Evolutionary conservation across 2,888 invertebrate species (phyloP), one percentile per base, ranked within the genome.

Genomic region (Eucera pruinosa): DNA sequence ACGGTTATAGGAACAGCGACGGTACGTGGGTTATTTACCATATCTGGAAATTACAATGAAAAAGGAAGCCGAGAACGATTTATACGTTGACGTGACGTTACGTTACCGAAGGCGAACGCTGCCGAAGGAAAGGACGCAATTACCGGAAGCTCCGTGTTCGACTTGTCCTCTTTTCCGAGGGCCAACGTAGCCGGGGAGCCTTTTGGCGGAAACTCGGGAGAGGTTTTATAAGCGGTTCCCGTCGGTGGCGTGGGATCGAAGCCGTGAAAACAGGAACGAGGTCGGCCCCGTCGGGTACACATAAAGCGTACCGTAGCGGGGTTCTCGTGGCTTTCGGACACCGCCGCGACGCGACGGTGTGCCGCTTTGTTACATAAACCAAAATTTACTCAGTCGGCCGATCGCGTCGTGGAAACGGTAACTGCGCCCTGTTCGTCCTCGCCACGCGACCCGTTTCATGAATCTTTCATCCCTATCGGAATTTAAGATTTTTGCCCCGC

Each of bases 401-500:
- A n/a, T n/a, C n/a, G n/a, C 61, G 60, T 55, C 60, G n/a, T 69
- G 67, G 61, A 60, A 66, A 65, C 68, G 54, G 71, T 69, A 48
- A 64, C 50, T 61, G 65, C 60, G 48, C 52, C 76, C 43, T 27
- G 70, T n/a, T 43, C 65, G 68, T 55, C 71, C 82, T 78, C 73
- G 79, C 75, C 85, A 76, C 76, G 66, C 77, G 74, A 65, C 62
- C n/a, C 55, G 33, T 57, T 60, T 70, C 80, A 79, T 79, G 75
- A 75, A 75, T 75, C 65, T 79, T 82, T 82, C 83, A 83, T 83
- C 60, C 60, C 82, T 85, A 84, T 84, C 72, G 82, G 85, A 85
- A 84, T 84, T 84, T 78, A 82, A 85, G 84, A 84, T 84, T 84
- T 84, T 82, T 82, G n/a, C 82, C 78, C 57, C 57, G 77, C 55